phyloP scores from a whole-genome alignment of 2,113 vertebrate genomes.

The Bubalus kerabau region DNA sequence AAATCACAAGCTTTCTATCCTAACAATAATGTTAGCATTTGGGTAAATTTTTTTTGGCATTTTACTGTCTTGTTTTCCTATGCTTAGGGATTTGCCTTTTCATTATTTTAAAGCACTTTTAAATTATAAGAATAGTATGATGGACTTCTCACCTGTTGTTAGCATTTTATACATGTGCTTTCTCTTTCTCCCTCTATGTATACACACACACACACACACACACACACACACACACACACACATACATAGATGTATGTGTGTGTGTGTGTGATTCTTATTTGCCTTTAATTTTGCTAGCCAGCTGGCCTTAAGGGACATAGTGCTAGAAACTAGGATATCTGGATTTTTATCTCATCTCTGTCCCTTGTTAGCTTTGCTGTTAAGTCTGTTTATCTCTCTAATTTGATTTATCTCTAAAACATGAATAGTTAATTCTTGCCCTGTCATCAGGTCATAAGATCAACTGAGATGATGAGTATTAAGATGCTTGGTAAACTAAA shows the following conservation, averaged over 20 bases:
- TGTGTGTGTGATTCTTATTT: background rate
- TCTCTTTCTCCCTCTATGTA: background rate
- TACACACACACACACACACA: background rate
- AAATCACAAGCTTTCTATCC: constrained; percentile 2
- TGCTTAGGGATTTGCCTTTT: background rate
- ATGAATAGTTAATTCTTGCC: background rate
- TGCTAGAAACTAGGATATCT: background rate
- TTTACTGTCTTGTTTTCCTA: constrained; percentile 4
- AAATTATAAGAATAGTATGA: background rate
- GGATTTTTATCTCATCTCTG: background rate
- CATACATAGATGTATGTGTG: background rate
- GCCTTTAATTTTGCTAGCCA: background rate
- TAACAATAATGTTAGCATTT: constrained; percentile 7
- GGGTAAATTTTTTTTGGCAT: background rate
- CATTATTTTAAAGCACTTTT: background rate
- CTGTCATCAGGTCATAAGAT: background rate
- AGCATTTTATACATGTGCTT: background rate
- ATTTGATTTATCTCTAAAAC: background rate
- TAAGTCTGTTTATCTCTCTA: background rate
- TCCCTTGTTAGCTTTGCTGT: background rate
- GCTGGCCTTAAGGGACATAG: background rate
- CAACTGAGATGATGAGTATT: background rate
- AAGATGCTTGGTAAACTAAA: background rate
- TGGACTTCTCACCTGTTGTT: background rate
- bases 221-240: background rate